Base-by-base conservation (phyloP, 2,797 vertebrate genomes). In the Garrulus glandarius region DNA sequence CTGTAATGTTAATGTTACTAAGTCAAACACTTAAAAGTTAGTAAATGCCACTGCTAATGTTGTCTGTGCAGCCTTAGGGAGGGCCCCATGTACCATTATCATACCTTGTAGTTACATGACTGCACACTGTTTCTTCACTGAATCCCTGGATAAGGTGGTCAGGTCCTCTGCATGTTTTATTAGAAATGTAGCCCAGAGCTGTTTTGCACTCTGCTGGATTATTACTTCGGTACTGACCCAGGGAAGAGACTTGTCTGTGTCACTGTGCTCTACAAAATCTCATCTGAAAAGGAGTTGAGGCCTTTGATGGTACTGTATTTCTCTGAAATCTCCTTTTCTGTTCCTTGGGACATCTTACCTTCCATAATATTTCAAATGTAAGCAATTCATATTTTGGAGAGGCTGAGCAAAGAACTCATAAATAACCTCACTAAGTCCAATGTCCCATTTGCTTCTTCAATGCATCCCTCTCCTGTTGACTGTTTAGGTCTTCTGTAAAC, bases 1-100 rank as follows among this genome's bases (percentile, higher is more conserved):
- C 47, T 29, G 23, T 53, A 56, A 90, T 61, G 60, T 78, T 71
- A 74, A 71, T 71, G 76, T 87, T 89, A 41, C 43, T 30, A 69
- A 89, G 82, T 92, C 91, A 87, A 94, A 76, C 72, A 75, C 65
- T 93, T 92, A 61, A 36, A 84, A 94, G 84, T 94, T 92, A 46
- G 69, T 70, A 91, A 94, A 88, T 91, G 92, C 87, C 79, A 65
- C 49, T 19, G 69, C 59, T 93, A 68, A 88, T 60, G 71, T 56
- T 79, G 63, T 70, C 89, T 72, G 39, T 64, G 50, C 91, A 95
- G 13, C 68, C 89, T 87, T 75, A 43, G 49, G 36, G 84, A 89
- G 46, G 81, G 59, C 36, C 68, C 61, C n/a, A 16, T 46, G 60
- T 85, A 34, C 64, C 60, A 16, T 89, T 78, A 53, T 69, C 18